phyloP scores from a whole-genome alignment of 2,797 vertebrate species.

The Tragopan temminckii region DNA sequence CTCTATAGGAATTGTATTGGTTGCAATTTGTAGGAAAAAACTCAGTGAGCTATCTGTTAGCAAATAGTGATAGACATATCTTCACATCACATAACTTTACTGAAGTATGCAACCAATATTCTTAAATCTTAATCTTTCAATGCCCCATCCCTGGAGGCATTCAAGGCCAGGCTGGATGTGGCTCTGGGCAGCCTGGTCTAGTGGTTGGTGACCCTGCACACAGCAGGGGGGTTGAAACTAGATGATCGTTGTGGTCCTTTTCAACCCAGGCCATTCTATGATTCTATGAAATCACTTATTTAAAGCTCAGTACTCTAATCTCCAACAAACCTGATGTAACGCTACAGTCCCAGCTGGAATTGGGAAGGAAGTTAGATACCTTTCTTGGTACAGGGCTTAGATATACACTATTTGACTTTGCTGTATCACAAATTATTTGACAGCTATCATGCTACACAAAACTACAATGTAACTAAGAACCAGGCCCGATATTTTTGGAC shows the following conservation, averaged over 20 bases:
- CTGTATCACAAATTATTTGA: background rate
- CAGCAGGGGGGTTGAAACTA: no score
- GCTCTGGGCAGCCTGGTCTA: no score
- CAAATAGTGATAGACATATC: background rate
- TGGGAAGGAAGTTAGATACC: background rate
- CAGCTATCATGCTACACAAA: background rate
- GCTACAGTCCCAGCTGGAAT: background rate
- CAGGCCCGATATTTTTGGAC: background rate
- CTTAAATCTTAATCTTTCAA: background rate
- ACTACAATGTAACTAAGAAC: background rate
- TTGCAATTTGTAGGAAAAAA: background rate
- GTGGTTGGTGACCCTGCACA: no score
- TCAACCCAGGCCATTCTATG: no score
- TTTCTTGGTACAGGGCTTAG: background rate
- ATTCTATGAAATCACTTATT: background rate
- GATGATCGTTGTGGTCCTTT: no score
- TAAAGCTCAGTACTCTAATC: background rate
- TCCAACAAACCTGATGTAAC: background rate
- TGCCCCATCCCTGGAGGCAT: no score
- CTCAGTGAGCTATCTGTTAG: background rate
- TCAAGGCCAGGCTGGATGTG: no score
- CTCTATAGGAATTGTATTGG: background rate
- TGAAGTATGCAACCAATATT: background rate
- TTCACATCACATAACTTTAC: background rate
- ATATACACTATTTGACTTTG: background rate